Percentiles rank a stretch among this genome's conserved stretches.
phyloP scores from a whole-genome alignment of 2,888 invertebrate species.

The Synergus gifuensis region DNA sequence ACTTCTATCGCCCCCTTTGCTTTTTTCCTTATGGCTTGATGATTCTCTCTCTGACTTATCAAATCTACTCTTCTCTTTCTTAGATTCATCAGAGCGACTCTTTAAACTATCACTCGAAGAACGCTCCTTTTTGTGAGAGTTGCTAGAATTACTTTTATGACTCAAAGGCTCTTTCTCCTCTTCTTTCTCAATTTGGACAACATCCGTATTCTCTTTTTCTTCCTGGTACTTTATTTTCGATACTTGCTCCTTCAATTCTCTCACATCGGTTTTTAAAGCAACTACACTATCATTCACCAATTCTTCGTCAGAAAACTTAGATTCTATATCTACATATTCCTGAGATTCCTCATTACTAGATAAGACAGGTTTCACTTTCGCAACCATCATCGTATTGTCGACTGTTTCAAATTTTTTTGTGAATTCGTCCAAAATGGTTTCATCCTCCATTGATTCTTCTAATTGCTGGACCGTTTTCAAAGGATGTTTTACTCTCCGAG shows the following conservation, averaged over 20 bases:
- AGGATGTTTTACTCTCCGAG: constrained; percentile 72
- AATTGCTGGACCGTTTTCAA: constrained; percentile 65
- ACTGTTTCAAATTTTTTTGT: constrained; percentile 76
- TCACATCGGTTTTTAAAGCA: not conserved
- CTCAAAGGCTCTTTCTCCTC: constrained; percentile 41
- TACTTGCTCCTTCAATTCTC: constrained; percentile 32
- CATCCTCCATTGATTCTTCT: constrained; percentile 59
- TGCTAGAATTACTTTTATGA: constrained; percentile 43
- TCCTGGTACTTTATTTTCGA: constrained; percentile 62
- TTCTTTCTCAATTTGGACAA: constrained; percentile 46
- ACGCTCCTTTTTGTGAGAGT: constrained; percentile 24
- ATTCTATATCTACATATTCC: constrained; percentile 65
- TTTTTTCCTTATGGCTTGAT: constrained; percentile 33
- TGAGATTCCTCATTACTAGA: constrained; percentile 59
- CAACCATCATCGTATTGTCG: constrained; percentile 73
- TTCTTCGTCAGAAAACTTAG: constrained; percentile 72
- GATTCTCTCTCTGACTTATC: constrained; percentile 44
- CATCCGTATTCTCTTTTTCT: constrained; percentile 70
- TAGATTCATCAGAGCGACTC: constrained; percentile 49
- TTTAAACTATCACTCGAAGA: constrained; percentile 46
- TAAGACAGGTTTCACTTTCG: constrained; percentile 46
- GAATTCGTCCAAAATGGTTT: constrained; percentile 72
- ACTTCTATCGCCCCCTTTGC: constrained; percentile 43
- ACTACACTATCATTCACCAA: constrained; percentile 58
- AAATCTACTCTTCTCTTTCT: constrained; percentile 42